These are phyloP conservation scores for Lethrus apterus DNA, from an alignment of 1,140 invertebrate genomes.

Conservation along the genomic window DNA sequence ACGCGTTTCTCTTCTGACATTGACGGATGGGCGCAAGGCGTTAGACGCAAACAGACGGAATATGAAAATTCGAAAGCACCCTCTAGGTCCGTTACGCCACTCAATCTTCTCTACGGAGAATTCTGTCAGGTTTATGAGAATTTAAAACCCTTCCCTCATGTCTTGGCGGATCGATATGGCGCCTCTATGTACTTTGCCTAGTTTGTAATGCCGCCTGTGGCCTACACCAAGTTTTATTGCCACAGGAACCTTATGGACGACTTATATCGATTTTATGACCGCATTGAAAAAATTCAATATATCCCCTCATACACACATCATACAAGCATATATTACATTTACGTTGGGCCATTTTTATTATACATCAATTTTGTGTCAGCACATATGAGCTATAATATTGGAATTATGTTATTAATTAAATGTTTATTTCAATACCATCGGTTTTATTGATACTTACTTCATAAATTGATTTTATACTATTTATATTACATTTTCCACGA, in stretches of 20 bases:
- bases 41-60: conserved; percentile 28
- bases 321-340: too few species aligned
- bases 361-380: too few species aligned
- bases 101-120: conserved; percentile 24
- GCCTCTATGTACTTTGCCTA: conserved; percentile 19
- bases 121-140: conserved; percentile 26
- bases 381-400: too few species aligned
- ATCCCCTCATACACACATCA: too few species aligned
- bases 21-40: conserved; percentile 27
- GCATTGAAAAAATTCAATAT: too few species aligned
- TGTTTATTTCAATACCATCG: too few species aligned
- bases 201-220: conserved; percentile 17
- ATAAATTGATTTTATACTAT: too few species aligned
- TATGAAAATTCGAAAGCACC: conserved; percentile 27
- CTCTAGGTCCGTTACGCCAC: conserved; percentile 25
- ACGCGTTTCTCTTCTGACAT: conserved; percentile 20
- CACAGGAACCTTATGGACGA: conserved; percentile 3
- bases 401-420: too few species aligned
- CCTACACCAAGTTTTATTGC: conserved; percentile 17
- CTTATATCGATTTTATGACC: conserved; percentile 12
- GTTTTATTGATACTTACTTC: too few species aligned
- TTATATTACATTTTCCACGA: too few species aligned
- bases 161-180: conserved; percentile 23
- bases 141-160: conserved; percentile 25
- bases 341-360: too few species aligned